Conservation (phyloP, 2,888 invertebrate genomes). For the Drosophila longiperda region DNA sequence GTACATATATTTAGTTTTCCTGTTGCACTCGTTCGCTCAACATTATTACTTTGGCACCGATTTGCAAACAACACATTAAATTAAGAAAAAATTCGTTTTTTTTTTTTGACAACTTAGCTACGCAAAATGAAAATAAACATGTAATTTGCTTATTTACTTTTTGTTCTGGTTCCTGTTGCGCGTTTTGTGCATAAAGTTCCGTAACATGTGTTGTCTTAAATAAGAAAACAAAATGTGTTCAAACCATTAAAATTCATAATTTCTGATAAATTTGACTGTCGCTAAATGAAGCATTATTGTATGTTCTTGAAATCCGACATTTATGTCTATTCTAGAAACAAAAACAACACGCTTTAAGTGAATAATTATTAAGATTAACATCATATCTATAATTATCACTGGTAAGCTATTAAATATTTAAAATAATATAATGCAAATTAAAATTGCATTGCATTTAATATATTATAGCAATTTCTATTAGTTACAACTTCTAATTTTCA, state of each 20-base stretch:
- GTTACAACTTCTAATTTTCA: not conserved
- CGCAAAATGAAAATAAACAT: conserved; percentile 31
- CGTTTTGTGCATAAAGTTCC: conserved; percentile 8
- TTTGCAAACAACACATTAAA: conserved; percentile 11
- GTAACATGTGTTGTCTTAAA: conserved; percentile 17
- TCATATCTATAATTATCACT: not conserved
- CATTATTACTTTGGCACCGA: conserved; percentile 42
- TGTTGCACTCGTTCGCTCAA: conserved; percentile 47
- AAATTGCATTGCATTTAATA: not conserved
- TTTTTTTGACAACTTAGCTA: not conserved
- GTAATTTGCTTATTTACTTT: conserved; percentile 8
- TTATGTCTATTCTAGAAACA: conserved; percentile 18
- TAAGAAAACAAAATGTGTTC: conserved; percentile 21
- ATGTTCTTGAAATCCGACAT: conserved; percentile 7
- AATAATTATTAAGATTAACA: not conserved
- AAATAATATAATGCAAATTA: not conserved
- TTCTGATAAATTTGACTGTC: conserved; percentile 27
- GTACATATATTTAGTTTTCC: conserved; percentile 55
- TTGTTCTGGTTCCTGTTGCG: conserved; percentile 6
- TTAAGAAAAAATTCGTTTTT: not conserved
- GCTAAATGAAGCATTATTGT: conserved; percentile 14
- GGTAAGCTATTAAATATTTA: not conserved
- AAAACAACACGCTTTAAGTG: not conserved
- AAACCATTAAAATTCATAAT: conserved; percentile 27
- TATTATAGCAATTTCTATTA: not conserved